Evolutionary conservation across 92 coral and sea anemone genomes (phyloP), one percentile per base, ranked within the genome.

Genomic region (Epizoanthus fatuus): DNA sequence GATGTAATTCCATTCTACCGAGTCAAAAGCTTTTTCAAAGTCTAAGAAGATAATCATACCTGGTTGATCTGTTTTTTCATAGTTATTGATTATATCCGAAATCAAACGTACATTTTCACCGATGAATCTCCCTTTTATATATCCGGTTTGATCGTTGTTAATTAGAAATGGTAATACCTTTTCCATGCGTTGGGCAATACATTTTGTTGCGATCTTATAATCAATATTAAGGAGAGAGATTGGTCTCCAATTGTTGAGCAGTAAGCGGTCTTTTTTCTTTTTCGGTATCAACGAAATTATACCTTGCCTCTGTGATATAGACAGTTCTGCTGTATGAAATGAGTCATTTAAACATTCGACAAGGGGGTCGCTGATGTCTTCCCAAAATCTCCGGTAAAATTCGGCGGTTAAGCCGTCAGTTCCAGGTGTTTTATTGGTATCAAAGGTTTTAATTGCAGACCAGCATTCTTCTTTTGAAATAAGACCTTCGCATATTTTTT

Each of bases 311-410:
- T 81, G 86, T 8, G 86, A 68, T 7, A 35, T 53, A 11, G 79
- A 81, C 42, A 40, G 82, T 17, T 85, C 83, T n/a, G 69, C 83
- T 37, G 51, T 29, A 2, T 63, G 44, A 32, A 25, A 79, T 11
- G 67, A 49, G 49, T 85, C 66, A 56, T 65, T 89, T 57, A 84
- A 32, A 66, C 66, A 83, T 14, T 76, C 71, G 10, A 89, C 74
- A 4, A 78, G 51, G 55, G 67, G 60, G 72, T 56, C 25, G 15
- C 64, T 37, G 17, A 88, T 47, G 51, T 82, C 79, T 83, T 37
- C 81, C 35, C 75, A 59, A 29, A 76, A 65, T 47, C 52, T 47
- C 52, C 9, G 11, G 2, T 51, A 52, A 12, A 72, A 72, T 3
- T 51, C 62, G 14, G 78, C 78, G 7, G 57, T 52, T 52, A 72